These are phyloP conservation scores for Microplitis deprimator DNA, from an alignment of 2,888 invertebrate genomes.

Conservation along the genomic window DNA sequence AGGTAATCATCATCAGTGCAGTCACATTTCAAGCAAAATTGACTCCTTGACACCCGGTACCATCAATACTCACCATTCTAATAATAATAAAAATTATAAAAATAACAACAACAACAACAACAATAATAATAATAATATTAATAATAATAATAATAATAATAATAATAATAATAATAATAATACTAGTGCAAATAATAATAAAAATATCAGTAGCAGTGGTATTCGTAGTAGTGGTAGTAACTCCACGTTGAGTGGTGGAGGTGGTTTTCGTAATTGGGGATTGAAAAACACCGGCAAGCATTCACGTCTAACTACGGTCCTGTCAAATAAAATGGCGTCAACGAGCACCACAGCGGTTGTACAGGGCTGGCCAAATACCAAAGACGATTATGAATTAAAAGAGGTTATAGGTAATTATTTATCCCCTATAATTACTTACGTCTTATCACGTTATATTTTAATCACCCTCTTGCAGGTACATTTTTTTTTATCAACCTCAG, in stretches of 20 bases:
- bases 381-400: conserved; percentile 92
- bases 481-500: conserved; percentile 12
- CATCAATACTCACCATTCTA: conserved; percentile 41
- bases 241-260: conserved; percentile 45
- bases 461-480: neutral
- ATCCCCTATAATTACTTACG: conserved; percentile 24
- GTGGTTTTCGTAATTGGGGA: conserved; percentile 56
- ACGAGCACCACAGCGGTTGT: conserved; percentile 72
- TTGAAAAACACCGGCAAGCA: conserved; percentile 70
- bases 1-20: conserved; percentile 41
- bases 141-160: neutral
- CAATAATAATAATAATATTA: neutral
- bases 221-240: neutral
- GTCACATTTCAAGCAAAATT: conserved; percentile 30
- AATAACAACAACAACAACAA: neutral
- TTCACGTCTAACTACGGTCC: conserved; percentile 74
- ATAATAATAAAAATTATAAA: conserved; percentile 37
- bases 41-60: no score
- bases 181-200: neutral
- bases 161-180: neutral
- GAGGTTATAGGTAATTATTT: conserved; percentile 89
- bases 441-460: neutral
- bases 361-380: conserved; percentile 87
- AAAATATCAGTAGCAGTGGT: neutral
- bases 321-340: conserved; percentile 77